These are phyloP conservation scores for Leptopterna dolabrata DNA, from an alignment of 2,888 invertebrate species.

Conservation along the genomic window DNA sequence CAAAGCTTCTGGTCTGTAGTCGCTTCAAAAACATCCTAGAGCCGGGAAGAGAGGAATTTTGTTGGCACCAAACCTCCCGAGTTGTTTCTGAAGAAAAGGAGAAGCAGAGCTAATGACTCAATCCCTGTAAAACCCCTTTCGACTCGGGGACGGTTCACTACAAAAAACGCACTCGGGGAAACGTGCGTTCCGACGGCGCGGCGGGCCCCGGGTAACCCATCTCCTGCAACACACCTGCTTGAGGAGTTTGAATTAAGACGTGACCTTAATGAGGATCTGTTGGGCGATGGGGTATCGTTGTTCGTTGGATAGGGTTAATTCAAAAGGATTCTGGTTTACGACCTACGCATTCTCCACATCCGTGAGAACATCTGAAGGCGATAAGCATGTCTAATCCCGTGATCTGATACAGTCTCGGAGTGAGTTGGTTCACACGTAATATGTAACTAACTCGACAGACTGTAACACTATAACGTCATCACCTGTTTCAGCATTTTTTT, in stretches of 20 bases:
- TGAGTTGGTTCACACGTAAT: neutral
- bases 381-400: neutral
- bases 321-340: constrained; percentile 1
- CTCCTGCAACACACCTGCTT: neutral
- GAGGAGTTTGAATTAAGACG: constrained; percentile 20
- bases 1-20: too few relatives aligned
- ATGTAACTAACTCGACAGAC: neutral
- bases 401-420: neutral
- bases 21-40: too few relatives aligned
- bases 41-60: neutral
- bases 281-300: neutral
- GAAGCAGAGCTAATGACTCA: constrained; percentile 21
- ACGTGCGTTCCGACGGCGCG: constrained; percentile 3
- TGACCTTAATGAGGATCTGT: constrained; percentile 19
- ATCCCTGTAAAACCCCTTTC: neutral
- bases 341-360: neutral
- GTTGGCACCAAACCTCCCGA: neutral
- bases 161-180: neutral
- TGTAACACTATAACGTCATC: too few relatives aligned
- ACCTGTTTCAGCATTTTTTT: too few relatives aligned
- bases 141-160: neutral
- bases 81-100: neutral
- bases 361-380: neutral
- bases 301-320: neutral
- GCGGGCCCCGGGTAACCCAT: constrained; percentile 17